Conservation (phyloP, 2,888 invertebrate genomes). For the Anthophora plumipes region DNA sequence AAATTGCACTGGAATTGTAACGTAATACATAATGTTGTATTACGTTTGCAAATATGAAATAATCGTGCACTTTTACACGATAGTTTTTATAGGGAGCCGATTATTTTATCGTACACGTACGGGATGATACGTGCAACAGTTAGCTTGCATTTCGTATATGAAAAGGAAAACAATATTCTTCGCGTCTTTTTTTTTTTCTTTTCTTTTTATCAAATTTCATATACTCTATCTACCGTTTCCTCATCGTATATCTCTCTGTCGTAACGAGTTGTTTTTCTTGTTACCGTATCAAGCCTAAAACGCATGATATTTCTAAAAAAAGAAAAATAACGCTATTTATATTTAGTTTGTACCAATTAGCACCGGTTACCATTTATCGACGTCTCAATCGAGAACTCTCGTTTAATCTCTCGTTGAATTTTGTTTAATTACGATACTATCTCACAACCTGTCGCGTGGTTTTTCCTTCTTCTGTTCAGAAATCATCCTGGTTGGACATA, state of each 20-base stretch:
- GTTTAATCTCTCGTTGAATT: not conserved
- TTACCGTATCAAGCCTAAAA: slow-evolving; percentile 24
- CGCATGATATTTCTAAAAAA: not conserved
- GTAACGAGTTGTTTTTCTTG: slow-evolving; percentile 47
- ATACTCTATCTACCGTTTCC: slow-evolving; percentile 39
- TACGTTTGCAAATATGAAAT: not conserved
- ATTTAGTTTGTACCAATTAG: slow-evolving; percentile 4
- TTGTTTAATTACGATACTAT: not conserved
- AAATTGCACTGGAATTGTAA: not conserved
- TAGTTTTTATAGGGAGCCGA: slow-evolving; percentile 15
- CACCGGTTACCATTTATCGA: not conserved
- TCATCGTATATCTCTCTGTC: slow-evolving; percentile 31
- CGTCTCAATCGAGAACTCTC: not conserved
- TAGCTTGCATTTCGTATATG: slow-evolving; percentile 31
- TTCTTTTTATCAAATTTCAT: slow-evolving; percentile 29
- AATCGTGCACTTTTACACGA: slow-evolving; percentile 17
- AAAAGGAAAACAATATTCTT: slow-evolving; percentile 20
- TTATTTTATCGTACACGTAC: slow-evolving; percentile 39
- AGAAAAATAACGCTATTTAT: slow-evolving; percentile 12
- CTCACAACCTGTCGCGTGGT: not conserved
- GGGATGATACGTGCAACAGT: slow-evolving; percentile 27
- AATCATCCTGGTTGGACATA: slow-evolving; percentile 88
- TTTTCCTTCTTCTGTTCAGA: slow-evolving; percentile 84
- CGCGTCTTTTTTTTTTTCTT: not conserved
- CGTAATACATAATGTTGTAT: not conserved